Base-by-base conservation (phyloP, 2,797 vertebrate species). In the Syngnathus rostellatus region DNA sequence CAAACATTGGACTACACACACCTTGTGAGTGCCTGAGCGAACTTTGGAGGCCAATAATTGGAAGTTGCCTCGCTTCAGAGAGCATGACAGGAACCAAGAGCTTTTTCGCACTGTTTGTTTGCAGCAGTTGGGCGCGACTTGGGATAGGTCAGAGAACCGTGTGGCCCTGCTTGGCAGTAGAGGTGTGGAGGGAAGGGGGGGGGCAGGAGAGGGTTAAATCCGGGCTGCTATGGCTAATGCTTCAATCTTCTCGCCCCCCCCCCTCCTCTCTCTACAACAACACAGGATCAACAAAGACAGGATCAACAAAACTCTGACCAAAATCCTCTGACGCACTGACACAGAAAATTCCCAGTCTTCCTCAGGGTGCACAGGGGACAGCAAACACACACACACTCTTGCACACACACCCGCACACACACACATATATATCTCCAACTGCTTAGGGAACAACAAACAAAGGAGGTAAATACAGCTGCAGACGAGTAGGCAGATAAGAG, bases 301-400 rank as follows among this genome's bases (percentile, higher is more conserved):
- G 89, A 92, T 91, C 92, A 92, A 92, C 93, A 94, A 92, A 94
- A 93, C 91, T 84, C 86, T 88, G 90, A 91, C 92, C 90, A 92
- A 93, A 94, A 94, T 94, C 93, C 93, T 94, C 91, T 88, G 89
- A 93, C 86, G 87, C 93, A 94, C 90, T 93, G 93, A 94, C 93
- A 94, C 94, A 94, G 93, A 94, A 94, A 95, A 94, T 93, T 93
- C 93, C 91, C 92, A 92, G 91, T 90, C 81, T 76, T 90, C 88
- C 82, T 73, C 75, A 79, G 91, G 91, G 93, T 90, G 91, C 92
- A 91, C 85, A 91, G 90, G 92, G 84, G 91, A 94, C 91, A 90
- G 89, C 92, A 91, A 79, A 85, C 81, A 87, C 83, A 86, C 81
- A 83, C 66, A 74, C 70, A 71, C 69, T 71, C 70, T 70, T 73